phyloP scores from a whole-genome alignment of 2,113 vertebrate genomes.

The Ceuthmochares aereus region DNA sequence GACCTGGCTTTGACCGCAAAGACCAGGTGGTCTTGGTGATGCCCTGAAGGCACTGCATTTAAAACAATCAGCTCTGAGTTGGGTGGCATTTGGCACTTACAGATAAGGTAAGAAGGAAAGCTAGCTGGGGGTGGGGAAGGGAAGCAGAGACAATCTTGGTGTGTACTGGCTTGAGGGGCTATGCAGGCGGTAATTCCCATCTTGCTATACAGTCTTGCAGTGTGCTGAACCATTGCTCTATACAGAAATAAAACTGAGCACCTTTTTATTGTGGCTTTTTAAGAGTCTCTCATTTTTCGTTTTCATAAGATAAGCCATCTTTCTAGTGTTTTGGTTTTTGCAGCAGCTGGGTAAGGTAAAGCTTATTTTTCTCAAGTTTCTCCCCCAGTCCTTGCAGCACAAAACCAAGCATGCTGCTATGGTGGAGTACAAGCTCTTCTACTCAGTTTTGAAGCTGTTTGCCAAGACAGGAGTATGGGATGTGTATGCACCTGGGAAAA shows the following conservation, averaged over 20 bases:
- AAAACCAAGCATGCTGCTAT: background rate
- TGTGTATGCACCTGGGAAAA: background rate
- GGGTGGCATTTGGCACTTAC: background rate
- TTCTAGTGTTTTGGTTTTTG: background rate
- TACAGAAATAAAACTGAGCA: background rate
- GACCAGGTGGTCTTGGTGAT: background rate
- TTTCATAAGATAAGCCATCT: background rate
- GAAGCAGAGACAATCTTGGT: no score
- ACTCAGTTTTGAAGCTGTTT: background rate
- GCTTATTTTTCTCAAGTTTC: background rate
- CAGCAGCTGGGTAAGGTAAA: background rate
- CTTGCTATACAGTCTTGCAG: background rate
- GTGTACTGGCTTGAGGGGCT: background rate
- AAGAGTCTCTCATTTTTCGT: background rate
- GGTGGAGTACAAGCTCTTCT: background rate
- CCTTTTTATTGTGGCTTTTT: background rate
- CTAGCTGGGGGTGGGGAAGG: rapidly evolving
- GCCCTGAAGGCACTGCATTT: background rate
- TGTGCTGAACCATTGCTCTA: background rate
- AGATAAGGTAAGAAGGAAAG: background rate
- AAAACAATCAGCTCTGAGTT: background rate
- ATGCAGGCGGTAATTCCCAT: background rate
- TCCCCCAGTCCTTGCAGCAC: background rate
- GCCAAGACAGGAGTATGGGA: background rate
- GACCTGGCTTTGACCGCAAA: background rate